Evolutionary conservation across 2,888 invertebrate species (phyloP), one percentile per base, ranked within the genome.

Genomic region (Leptinotarsa juncta): DNA sequence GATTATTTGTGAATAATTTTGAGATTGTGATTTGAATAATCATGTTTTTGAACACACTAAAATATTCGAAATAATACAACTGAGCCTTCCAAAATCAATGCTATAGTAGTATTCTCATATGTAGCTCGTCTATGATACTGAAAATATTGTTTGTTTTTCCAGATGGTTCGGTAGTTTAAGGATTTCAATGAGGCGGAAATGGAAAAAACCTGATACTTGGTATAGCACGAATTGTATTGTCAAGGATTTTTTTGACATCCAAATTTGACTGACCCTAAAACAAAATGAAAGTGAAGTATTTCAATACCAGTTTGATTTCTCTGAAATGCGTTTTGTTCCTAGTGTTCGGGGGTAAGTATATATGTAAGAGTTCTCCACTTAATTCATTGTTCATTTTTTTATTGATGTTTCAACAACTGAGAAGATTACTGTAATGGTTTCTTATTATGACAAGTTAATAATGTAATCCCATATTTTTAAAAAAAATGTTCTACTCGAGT

Each of bases 241-340:
- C 23, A 12, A 14, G 32, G 2, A 65, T 65, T 50, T 65, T 26
- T 26, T 32, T n/a, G 51, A 51, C 32, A 20, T n/a, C 42, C 42
- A 14, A 42, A 26, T 18, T 60, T 67, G 32, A 73, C 62, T 66
- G 73, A 70, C 72, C 15, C 57, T 74, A 75, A 79, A 80, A 74
- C 76, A 81, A 80, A 68, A 89, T 87, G 83, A 81, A 80, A 68
- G 89, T 87, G 83, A 89, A 89, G 81, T 85, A 88, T 76, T 88
- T 93, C 83, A 94, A 94, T 87, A 90, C 90, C 83, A 94, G 93
- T 87, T 90, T 96, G 80, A 91, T 95, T 80, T 92, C 95, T 76
- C 90, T 95, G 77, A 95, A 95, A 91, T 92, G 94, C 86, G 93
- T 95, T 66, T 91, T 95, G 70, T 95, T 95, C 89, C 91, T 94